phyloP scores from a whole-genome alignment of 2,797 vertebrate genomes.

The Enteromius afrohamiltoni region DNA sequence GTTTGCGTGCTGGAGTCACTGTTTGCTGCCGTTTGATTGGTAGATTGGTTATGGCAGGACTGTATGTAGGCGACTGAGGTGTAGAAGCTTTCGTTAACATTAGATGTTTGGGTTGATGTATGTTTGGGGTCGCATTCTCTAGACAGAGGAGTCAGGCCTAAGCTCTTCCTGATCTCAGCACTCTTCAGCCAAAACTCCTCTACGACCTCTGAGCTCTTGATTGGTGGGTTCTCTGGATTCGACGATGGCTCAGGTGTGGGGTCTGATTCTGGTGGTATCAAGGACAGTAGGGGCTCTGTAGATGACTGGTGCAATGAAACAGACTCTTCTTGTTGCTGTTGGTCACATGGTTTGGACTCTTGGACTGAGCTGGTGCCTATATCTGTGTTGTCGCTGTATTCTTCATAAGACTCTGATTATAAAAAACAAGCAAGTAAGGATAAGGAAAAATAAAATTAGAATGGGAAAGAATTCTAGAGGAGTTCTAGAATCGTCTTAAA shows the following conservation, averaged over 20 bases:
- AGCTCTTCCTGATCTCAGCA: slow-evolving; percentile 82
- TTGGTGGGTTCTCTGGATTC: slow-evolving; percentile 69
- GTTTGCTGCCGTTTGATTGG: slow-evolving; percentile 13
- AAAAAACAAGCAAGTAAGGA: background rate
- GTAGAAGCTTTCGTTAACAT: slow-evolving; percentile 48
- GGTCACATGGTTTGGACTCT: slow-evolving; percentile 19
- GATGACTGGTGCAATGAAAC: slow-evolving; percentile 72
- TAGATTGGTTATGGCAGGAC: slow-evolving; percentile 27
- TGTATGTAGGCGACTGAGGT: slow-evolving; percentile 28
- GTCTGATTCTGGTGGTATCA: slow-evolving; percentile 57
- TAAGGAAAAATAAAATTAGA: background rate
- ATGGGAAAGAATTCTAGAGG: background rate
- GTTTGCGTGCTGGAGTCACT: slow-evolving; percentile 45
- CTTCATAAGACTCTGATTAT: slow-evolving; percentile 74
- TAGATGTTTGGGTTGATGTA: background rate
- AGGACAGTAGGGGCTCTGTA: slow-evolving; percentile 25
- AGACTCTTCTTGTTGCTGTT: slow-evolving; percentile 56
- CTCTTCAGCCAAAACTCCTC: slow-evolving; percentile 89
- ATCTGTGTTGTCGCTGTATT: slow-evolving; percentile 69
- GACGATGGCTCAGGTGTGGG: slow-evolving; percentile 65
- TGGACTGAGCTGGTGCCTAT: slow-evolving; percentile 65
- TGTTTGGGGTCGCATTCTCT: slow-evolving; percentile 68
- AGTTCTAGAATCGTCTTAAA: background rate
- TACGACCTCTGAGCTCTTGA: slow-evolving; percentile 79
- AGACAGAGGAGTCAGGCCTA: slow-evolving; percentile 79